These are phyloP conservation scores for Scelioninae gen. 2 DNA, from an alignment of 2,888 invertebrate species.

Conservation along the genomic window DNA sequence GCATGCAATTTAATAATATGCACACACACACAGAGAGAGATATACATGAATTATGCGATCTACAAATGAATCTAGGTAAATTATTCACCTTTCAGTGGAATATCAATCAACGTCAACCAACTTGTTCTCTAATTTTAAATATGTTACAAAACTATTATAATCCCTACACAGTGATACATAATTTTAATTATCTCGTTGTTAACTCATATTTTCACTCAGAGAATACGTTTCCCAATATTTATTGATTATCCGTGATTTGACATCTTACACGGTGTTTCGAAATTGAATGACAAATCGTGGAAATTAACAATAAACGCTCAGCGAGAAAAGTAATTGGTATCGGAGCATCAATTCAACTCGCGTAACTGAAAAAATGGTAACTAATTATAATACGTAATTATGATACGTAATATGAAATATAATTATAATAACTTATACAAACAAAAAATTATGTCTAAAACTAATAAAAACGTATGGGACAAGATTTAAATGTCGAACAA, in stretches of 20 bases:
- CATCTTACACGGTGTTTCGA: constrained; percentile 1
- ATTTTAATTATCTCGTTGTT: constrained; percentile 19
- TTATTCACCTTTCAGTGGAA: constrained; percentile 22
- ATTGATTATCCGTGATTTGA: constrained; percentile 15
- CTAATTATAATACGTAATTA: too few species aligned
- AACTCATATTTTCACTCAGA: constrained; percentile 8
- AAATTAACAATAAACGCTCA: neutral
- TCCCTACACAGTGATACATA: constrained; percentile 13
- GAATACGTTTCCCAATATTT: neutral
- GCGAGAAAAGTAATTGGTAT: neutral
- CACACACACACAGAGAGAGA: neutral
- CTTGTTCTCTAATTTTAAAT: constrained; percentile 25
- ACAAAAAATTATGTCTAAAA: too few species aligned
- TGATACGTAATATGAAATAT: too few species aligned
- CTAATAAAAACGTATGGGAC: too few species aligned
- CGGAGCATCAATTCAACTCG: too few species aligned
- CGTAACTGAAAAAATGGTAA: too few species aligned
- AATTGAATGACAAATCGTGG: neutral
- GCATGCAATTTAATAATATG: neutral
- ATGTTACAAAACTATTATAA: constrained; percentile 17
- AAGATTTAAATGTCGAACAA: too few species aligned
- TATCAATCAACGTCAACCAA: constrained; percentile 27
- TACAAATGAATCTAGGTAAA: constrained; percentile 17
- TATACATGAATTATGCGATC: constrained; percentile 11
- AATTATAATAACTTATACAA: too few species aligned